Evolutionary conservation across 92 coral and sea anemone species (phyloP).

Genomic region (Palythoa grandis): DNA sequence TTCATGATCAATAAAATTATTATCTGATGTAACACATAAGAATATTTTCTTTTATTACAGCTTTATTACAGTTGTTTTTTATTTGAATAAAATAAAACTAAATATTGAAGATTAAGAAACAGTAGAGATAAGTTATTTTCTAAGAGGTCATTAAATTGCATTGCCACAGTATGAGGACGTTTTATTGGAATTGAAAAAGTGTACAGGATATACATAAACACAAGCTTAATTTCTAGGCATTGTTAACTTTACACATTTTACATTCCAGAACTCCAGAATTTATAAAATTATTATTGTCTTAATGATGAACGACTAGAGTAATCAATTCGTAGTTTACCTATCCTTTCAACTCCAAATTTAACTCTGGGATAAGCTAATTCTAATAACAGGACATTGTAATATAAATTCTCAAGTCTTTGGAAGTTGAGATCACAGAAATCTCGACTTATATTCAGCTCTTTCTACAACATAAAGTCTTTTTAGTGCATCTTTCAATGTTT

Average conservation of each 20-base stretch:
- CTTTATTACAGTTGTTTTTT: no score
- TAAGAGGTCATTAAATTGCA: no score
- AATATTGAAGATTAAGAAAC: no score
- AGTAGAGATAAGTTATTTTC: no score
- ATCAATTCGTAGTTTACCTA: conserved; percentile 60
- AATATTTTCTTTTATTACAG: no score
- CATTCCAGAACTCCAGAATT: background rate
- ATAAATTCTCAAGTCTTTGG: conserved; percentile 55
- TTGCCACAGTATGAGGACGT: no score
- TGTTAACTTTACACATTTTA: background rate
- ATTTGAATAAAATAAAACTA: no score
- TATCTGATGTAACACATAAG: no score
- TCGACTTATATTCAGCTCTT: background rate
- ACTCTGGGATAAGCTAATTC: conserved; percentile 62
- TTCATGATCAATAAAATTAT: no score
- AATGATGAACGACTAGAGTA: conserved; percentile 38
- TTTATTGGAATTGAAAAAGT: no score
- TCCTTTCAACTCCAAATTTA: conserved; percentile 49
- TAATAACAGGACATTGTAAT: conserved; percentile 44
- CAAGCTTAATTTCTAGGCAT: no score
- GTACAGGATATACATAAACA: no score
- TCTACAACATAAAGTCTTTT: conserved; percentile 51
- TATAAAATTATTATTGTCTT: conserved; percentile 5
- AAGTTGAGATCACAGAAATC: conserved; percentile 47
- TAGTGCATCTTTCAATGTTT: conserved; percentile 60